Percentiles rank a stretch among this genome's conserved stretches.
phyloP scores from a whole-genome alignment of 2,888 invertebrate species.

The Dinocampus coccinellae region DNA sequence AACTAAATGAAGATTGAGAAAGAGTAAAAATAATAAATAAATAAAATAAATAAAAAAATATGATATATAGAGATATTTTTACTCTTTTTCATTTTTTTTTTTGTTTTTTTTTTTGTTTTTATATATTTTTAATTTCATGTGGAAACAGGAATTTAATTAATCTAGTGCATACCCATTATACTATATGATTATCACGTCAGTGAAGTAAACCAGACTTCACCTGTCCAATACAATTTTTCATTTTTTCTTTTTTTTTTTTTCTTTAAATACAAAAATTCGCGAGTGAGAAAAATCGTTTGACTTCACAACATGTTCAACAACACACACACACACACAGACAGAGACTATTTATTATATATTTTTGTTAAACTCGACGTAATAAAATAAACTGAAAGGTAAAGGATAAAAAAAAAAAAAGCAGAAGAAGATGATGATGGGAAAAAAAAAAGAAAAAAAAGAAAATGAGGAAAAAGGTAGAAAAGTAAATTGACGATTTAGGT shows the following conservation, averaged over 20 bases:
- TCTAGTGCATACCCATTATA: conserved; percentile 47
- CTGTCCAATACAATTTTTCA: conserved; percentile 58
- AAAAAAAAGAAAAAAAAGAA: conserved; percentile 11
- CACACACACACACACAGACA: too few species aligned
- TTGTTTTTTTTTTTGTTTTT: not conserved
- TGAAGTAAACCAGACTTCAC: conserved; percentile 64
- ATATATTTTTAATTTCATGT: conserved; percentile 11
- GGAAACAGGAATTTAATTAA: conserved; percentile 62
- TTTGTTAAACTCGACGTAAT: not conserved
- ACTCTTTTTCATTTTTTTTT: not conserved
- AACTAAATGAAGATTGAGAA: conserved; percentile 11
- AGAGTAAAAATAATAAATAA: conserved; percentile 3
- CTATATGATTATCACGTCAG: conserved; percentile 65
- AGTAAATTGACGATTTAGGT: conserved; percentile 62
- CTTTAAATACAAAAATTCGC: conserved; percentile 32
- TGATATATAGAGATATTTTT: not conserved
- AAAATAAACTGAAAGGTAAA: conserved; percentile 19
- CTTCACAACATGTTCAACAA: not conserved
- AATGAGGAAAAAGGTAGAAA: conserved; percentile 24
- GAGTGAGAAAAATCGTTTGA: conserved; percentile 37
- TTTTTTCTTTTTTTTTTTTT: too few species aligned
- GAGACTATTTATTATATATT: too few species aligned
- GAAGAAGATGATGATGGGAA: not conserved
- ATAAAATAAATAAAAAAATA: not conserved
- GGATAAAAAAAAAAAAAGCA: conserved; percentile 15